These are phyloP conservation scores for Misgurnus mizolepis DNA, from an alignment of 2,113 vertebrate genomes.

Conservation along the genomic window DNA sequence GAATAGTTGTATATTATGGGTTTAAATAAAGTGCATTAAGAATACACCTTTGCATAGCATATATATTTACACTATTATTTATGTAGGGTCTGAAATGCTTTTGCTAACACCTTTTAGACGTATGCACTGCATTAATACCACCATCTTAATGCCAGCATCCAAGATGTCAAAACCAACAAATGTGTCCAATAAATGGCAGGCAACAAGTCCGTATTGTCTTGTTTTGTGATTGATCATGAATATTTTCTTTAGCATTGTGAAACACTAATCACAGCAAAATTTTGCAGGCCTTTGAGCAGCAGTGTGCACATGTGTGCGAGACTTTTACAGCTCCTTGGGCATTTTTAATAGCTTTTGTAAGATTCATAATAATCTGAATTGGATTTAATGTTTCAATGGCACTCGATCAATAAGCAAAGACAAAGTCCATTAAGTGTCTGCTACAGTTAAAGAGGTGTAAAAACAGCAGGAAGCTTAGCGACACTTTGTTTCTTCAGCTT, in stretches of 20 bases:
- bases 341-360: constrained; percentile 71
- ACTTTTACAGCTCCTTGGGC: constrained; percentile 33
- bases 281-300: not conserved
- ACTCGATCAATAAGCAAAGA: constrained; percentile 74
- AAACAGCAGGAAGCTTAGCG: constrained; percentile 73
- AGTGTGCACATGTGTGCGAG: not conserved
- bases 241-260: too few relatives aligned
- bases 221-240: too few relatives aligned
- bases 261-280: not conserved
- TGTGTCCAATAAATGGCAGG: too few relatives aligned
- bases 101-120: too few relatives aligned
- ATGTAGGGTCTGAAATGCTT: too few relatives aligned
- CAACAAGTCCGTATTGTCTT: too few relatives aligned
- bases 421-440: constrained; percentile 75
- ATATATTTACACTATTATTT: not conserved
- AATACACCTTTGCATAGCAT: not conserved
- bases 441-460: constrained; percentile 73
- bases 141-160: too few relatives aligned
- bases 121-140: too few relatives aligned
- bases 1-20: not conserved
- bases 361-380: constrained; percentile 77
- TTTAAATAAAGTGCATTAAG: not conserved
- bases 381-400: constrained; percentile 77
- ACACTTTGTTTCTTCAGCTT: constrained; percentile 74
- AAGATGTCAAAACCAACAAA: too few relatives aligned